Evolutionary conservation across 2,113 vertebrate species (phyloP).

Genomic region (Panthera uncia): DNA sequence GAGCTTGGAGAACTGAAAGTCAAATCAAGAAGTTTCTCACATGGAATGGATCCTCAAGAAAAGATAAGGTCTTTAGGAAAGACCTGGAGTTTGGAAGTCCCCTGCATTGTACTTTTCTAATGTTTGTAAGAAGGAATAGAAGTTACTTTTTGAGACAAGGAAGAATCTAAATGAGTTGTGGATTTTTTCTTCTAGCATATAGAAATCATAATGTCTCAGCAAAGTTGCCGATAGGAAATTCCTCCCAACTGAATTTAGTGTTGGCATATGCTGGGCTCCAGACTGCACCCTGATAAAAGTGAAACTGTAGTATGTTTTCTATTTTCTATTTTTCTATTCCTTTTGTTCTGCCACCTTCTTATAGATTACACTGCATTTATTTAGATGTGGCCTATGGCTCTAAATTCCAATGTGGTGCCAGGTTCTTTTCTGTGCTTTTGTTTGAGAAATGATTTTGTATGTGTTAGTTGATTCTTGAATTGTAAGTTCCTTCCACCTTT

Average conservation of each 20-base stretch:
- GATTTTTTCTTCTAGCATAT: neutral
- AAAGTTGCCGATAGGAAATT: neutral
- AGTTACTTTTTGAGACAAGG: neutral
- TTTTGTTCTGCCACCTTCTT: neutral
- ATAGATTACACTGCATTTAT: neutral
- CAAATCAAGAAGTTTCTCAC: neutral
- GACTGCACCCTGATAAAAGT: neutral
- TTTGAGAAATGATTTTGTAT: constrained; percentile 14
- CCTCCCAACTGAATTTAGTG: neutral
- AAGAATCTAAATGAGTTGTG: neutral
- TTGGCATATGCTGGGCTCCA: neutral
- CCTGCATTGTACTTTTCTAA: neutral
- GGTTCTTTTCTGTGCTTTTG: neutral
- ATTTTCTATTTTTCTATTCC: neutral
- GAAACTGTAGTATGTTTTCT: neutral
- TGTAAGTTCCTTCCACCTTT: neutral
- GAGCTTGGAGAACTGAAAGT: neutral
- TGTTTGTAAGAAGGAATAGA: neutral
- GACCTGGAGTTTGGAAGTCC: neutral
- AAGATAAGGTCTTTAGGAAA: neutral
- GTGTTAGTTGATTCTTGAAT: neutral
- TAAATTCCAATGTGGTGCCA: neutral
- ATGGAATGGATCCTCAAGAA: neutral
- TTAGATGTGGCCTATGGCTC: neutral
- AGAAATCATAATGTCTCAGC: neutral